phyloP scores from a whole-genome alignment of 2,888 invertebrate genomes.

The Orthosia cruda region DNA sequence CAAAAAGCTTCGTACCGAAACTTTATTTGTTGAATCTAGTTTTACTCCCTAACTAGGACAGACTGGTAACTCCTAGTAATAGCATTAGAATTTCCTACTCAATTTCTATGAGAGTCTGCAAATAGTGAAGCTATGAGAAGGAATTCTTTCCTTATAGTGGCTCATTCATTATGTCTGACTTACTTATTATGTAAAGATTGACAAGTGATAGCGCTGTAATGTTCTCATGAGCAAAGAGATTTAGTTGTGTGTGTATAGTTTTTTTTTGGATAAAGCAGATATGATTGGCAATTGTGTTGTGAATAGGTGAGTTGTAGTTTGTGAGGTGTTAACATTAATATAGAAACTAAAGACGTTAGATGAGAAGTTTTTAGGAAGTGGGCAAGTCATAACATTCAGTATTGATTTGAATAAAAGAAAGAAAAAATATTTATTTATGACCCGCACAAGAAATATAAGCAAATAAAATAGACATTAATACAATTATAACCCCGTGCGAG shows the following conservation, averaged over 20 bases:
- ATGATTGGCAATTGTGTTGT: not conserved
- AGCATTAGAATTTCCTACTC: slow-evolving; percentile 51
- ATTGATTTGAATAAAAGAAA: no score
- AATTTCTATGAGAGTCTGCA: slow-evolving; percentile 45
- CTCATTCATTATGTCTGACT: slow-evolving; percentile 43
- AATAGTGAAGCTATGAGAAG: slow-evolving; percentile 45
- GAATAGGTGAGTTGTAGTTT: no score
- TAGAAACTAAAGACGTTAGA: no score
- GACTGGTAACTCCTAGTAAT: slow-evolving; percentile 21
- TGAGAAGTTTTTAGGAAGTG: no score
- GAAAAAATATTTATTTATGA: no score
- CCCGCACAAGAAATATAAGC: no score
- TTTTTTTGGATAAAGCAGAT: not conserved
- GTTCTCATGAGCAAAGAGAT: slow-evolving; percentile 20
- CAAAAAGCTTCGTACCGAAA: slow-evolving; percentile 6
- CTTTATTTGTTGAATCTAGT: slow-evolving; percentile 38
- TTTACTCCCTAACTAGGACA: slow-evolving; percentile 38
- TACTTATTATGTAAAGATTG: slow-evolving; percentile 49
- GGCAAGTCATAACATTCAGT: no score
- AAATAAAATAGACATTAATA: no score
- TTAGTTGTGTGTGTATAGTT: slow-evolving; percentile 1
- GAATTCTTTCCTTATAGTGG: slow-evolving; percentile 49
- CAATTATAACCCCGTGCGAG: no score
- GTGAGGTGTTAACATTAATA: no score
- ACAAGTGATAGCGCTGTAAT: slow-evolving; percentile 21